Conservation (phyloP, 2,888 invertebrate species). For the Eledona agricola region DNA sequence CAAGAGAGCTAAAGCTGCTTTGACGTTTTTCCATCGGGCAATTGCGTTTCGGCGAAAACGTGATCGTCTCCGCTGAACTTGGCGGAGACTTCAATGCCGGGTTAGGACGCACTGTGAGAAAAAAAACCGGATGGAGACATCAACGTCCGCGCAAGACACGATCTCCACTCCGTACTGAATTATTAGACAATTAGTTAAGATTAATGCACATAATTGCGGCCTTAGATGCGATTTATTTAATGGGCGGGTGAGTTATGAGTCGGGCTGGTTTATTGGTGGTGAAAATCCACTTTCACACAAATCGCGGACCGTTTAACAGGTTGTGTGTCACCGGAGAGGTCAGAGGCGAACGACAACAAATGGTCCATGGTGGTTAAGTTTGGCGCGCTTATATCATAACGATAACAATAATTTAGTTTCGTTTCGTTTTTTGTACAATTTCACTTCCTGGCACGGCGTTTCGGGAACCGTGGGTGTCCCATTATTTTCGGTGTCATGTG, state of each 20-base stretch:
- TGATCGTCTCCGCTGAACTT: too few species aligned
- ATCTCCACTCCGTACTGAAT: slow-evolving; percentile 55
- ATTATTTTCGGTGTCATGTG: slow-evolving; percentile 18
- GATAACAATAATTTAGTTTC: slow-evolving; percentile 20
- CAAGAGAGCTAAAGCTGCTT: slow-evolving; percentile 16
- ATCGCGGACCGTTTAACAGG: slow-evolving; percentile 23
- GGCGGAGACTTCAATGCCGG: slow-evolving; percentile 1
- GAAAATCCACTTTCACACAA: slow-evolving; percentile 19
- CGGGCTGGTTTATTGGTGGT: too few species aligned
- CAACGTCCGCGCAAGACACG: slow-evolving; percentile 55
- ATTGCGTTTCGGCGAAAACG: too few species aligned
- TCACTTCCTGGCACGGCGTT: slow-evolving; percentile 1
- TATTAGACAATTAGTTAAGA: slow-evolving; percentile 59
- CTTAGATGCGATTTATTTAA: slow-evolving; percentile 54
- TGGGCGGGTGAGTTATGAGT: slow-evolving; percentile 21
- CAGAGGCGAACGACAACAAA: slow-evolving; percentile 29
- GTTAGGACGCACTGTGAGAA: slow-evolving; percentile 18
- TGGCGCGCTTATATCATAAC: slow-evolving; percentile 4
- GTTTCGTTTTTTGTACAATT: too few species aligned
- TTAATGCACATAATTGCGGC: slow-evolving; percentile 58
- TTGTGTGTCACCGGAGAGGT: slow-evolving; percentile 23
- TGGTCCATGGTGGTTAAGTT: slow-evolving; percentile 20
- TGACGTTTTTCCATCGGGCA: slow-evolving; percentile 30
- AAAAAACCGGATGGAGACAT: slow-evolving; percentile 56
- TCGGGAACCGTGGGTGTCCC: slow-evolving; percentile 22